Evolutionary conservation across 2,888 invertebrate genomes (phyloP).

Genomic region (Plagiodera versicolora): DNA sequence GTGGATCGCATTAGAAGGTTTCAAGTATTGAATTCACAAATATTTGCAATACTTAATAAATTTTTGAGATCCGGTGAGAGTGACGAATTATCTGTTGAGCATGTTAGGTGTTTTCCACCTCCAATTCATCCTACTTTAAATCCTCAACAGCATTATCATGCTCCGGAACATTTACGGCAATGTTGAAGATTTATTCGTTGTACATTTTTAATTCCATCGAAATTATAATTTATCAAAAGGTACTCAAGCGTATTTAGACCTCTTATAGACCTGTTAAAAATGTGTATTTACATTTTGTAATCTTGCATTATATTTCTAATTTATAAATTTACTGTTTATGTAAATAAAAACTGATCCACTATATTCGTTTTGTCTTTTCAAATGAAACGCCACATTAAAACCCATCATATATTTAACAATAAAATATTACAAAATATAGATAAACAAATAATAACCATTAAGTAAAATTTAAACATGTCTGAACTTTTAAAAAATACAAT

Average conservation of each 20-base stretch:
- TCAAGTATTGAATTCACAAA: conserved; percentile 97
- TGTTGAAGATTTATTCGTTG: conserved; percentile 26
- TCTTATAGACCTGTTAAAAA: conserved; percentile 31
- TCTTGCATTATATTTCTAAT: conserved; percentile 27
- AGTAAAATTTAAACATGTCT: conserved; percentile 37
- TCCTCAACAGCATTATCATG: conserved; percentile 60
- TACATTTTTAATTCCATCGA: neutral
- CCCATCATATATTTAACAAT: conserved; percentile 49
- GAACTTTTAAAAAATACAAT: conserved; percentile 31
- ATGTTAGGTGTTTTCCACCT: conserved; percentile 95
- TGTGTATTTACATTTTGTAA: conserved; percentile 33
- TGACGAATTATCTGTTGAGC: conserved; percentile 87
- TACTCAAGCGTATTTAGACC: conserved; percentile 16
- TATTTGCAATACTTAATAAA: conserved; percentile 93
- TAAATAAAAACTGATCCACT: conserved; percentile 8
- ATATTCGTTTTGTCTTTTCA: neutral
- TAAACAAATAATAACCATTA: conserved; percentile 44
- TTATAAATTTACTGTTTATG: conserved; percentile 17
- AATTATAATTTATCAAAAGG: conserved; percentile 11
- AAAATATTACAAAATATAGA: conserved; percentile 49
- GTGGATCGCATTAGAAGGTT: conserved; percentile 96
- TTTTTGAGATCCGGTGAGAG: conserved; percentile 85
- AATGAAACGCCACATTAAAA: conserved; percentile 33
- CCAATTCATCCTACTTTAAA: conserved; percentile 79
- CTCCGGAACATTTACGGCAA: conserved; percentile 62